Conservation (phyloP, 2,888 invertebrate genomes). For the Mesochorus sp. region DNA sequence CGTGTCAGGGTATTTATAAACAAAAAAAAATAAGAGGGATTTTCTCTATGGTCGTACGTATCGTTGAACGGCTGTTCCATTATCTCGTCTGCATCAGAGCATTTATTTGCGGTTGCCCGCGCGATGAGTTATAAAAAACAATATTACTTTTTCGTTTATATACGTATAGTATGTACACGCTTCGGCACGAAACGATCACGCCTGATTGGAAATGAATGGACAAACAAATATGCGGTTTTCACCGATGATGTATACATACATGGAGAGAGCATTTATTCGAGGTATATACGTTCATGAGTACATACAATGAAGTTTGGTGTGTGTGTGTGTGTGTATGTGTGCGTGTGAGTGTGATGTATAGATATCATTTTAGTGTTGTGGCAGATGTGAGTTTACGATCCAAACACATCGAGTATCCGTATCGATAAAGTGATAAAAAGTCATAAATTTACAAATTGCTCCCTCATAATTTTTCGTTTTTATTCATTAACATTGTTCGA, state of each 20-base stretch:
- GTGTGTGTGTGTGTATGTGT: no score
- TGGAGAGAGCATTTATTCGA: slow-evolving; percentile 13
- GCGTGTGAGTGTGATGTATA: no score
- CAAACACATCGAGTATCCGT: no score
- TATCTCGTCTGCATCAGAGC: slow-evolving; percentile 55
- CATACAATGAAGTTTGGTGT: no score
- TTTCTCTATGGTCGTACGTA: slow-evolving; percentile 46
- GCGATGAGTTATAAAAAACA: slow-evolving; percentile 48
- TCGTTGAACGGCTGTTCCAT: slow-evolving; percentile 59
- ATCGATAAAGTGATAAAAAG: no score
- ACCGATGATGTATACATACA: neutral
- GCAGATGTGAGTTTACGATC: no score
- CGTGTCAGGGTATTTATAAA: slow-evolving; percentile 13
- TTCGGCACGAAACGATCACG: slow-evolving; percentile 6
- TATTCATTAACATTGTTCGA: no score
- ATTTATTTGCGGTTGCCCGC: slow-evolving; percentile 62
- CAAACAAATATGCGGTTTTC: slow-evolving; percentile 57
- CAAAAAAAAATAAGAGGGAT: slow-evolving; percentile 34
- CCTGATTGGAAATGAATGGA: slow-evolving; percentile 54
- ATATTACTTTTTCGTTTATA: slow-evolving; percentile 49
- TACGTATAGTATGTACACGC: neutral
- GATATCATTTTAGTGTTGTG: no score
- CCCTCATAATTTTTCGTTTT: no score
- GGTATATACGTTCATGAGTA: slow-evolving; percentile 10
- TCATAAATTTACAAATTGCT: no score